A percentile compares a stretch with the other conserved stretches of the same genome.
These are phyloP conservation scores for Petrolisthes cinctipes DNA, from an alignment of 2,888 invertebrate species.

Conservation along the genomic window DNA sequence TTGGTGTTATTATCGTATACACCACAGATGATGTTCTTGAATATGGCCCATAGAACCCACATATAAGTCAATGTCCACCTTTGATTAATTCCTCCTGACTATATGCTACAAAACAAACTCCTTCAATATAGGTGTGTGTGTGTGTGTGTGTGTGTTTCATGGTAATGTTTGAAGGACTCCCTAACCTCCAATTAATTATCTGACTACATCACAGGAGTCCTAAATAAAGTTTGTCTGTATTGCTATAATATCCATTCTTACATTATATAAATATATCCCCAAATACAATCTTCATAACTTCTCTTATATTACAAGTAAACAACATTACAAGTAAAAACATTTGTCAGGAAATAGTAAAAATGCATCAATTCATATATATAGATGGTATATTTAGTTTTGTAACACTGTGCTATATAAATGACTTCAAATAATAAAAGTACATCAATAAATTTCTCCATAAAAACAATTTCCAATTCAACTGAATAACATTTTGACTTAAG, in stretches of 20 bases:
- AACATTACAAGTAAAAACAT: slow-evolving; percentile 6
- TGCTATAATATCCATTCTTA: too few relatives aligned
- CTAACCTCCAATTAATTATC: slow-evolving; percentile 16
- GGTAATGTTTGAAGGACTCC: background rate
- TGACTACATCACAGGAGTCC: background rate
- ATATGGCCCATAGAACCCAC: too few relatives aligned
- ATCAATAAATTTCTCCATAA: slow-evolving; percentile 58
- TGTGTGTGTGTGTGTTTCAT: too few relatives aligned
- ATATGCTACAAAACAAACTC: too few relatives aligned
- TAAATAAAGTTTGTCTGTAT: slow-evolving; percentile 25
- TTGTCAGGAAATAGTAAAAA: slow-evolving; percentile 1
- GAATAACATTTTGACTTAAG: slow-evolving; percentile 55
- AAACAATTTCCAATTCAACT: slow-evolving; percentile 56
- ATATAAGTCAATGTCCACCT: too few relatives aligned
- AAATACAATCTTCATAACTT: background rate
- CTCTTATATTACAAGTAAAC: slow-evolving; percentile 3
- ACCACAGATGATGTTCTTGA: too few relatives aligned
- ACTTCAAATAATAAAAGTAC: slow-evolving; percentile 62
- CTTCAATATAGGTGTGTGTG: too few relatives aligned
- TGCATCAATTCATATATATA: slow-evolving; percentile 26
- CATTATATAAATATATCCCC: too few relatives aligned
- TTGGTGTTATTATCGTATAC: too few relatives aligned
- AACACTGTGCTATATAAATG: slow-evolving; percentile 59
- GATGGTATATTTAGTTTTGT: slow-evolving; percentile 54
- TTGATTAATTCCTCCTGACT: too few relatives aligned